Base-by-base conservation (phyloP, 2,888 invertebrate species). In the Anticlea derivata region DNA sequence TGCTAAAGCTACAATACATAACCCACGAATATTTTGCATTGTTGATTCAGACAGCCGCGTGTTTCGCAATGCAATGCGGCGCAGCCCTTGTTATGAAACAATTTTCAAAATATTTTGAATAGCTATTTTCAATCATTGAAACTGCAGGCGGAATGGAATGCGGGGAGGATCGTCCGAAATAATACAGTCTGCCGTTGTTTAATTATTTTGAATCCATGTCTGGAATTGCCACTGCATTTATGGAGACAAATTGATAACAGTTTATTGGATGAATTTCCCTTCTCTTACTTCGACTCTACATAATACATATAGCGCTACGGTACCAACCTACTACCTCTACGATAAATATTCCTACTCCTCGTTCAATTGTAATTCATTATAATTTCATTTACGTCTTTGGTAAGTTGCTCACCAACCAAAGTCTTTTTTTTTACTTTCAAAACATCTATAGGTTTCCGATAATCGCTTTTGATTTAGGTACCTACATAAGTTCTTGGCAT, bases 81-180 rank as follows among this genome's bases (percentile, higher is more conserved):
- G 56, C 66, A 65, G 66, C 64, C 65, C 59, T 78, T 80, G 86
- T 83, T 87, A 86, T 85, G 83, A 86, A 90, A 87, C 85, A 86
- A 90, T 87, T 90, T 90, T 90, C 86, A 90, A 90, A 90, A 87
- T 88, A 84, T 88, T 90, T 90, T 89, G 89, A 87, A 89, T 90
- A 83, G 86, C 87, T 86, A 86, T 89, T 89, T 88, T 87, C 86
- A 88, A 86, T 87, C 70, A 86, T 88, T 88, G 88, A 83, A 86
- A 87, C 87, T 86, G 87, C 86, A 81, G 79, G 60, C 68, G 65
- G 66, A 47, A 61, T 46, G 88, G 88, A 86, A 89, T 89, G 83
- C 78, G 73, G 79, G 74, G 78, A 74, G 76, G 74, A 70, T 70
- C 70, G 78, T 63, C 63, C 66, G 70, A 67, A 70, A 75, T 74